Evolutionary conservation across 2,888 invertebrate species (phyloP), one percentile per base, ranked within the genome.

Genomic region (Lycaena phlaeas): DNA sequence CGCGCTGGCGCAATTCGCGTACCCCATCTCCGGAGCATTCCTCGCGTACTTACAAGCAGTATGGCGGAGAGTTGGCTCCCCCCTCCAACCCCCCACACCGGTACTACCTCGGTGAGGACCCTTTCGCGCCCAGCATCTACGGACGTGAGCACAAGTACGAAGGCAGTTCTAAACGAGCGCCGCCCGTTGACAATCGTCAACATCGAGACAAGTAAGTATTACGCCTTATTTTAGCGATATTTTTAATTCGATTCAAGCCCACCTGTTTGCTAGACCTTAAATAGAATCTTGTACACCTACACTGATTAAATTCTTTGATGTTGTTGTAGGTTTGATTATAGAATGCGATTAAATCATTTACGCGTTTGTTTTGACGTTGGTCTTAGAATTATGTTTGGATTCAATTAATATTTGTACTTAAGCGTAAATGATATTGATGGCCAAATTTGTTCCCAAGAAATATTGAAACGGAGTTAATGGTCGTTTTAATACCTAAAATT

Each of bases 21-120:
- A 77, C 87, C 38, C 86, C 87, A 52, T 90, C 91, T 43, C 90
- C 91, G 44, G 82, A 82, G 67, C 79, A 79, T 56, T 67, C 75
- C 40, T 81, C 82, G 53, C 81, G 82, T 38, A 84, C 85, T 38
- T 85, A 85, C 68, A 74, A 73, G 55, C 81, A 75, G 65, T 84
- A 84, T 68, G 77, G 81, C 47, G 82, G 74, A 34, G 84, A 82
- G 62, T 57, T 79, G 55, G 75, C 82, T 59, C 82, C 84, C 63
- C 76, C 72, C 59, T 62, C 64, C 54, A 73, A 75, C 46, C 90
- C 91, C 7, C 87, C 91, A 48, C 92, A 92, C 64, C 88, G 91
- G 52, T 94, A 94, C 77, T 94, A 94, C 71, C 87, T 94, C 52
- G 94, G 94, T 27, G 94, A 94, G 77, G 94, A 94, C 84, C 94